A percentile compares a stretch with the other conserved stretches of the same genome.
These are phyloP conservation scores for Ophiodon elongatus DNA, from an alignment of 2,113 vertebrate genomes.

Conservation along the genomic window DNA sequence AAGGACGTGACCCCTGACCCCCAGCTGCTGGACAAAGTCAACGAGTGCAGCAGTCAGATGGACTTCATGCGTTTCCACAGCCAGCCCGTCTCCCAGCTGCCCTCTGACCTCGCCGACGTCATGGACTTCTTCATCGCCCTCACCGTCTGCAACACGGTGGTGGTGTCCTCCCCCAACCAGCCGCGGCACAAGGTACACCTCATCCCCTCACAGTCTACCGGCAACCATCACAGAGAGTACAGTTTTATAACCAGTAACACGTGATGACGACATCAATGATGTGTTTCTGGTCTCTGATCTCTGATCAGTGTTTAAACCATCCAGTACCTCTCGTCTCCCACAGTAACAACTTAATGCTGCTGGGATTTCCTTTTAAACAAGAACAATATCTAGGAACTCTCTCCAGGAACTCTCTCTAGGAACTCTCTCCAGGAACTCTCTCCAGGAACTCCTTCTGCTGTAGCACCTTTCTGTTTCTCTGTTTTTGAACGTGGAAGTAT, in stretches of 20 bases:
- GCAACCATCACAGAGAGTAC: too few species aligned
- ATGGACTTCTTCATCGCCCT: slow-evolving; percentile 97
- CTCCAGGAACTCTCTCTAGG: too few species aligned
- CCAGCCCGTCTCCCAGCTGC: slow-evolving; percentile 87
- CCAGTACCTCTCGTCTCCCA: too few species aligned
- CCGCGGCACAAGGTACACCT: slow-evolving; percentile 95
- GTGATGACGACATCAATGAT: too few species aligned
- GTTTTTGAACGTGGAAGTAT: slow-evolving; percentile 27
- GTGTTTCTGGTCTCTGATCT: too few species aligned
- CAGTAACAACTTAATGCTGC: too few species aligned
- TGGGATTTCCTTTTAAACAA: too few species aligned
- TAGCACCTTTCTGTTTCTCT: slow-evolving; percentile 15
- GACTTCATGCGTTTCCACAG: slow-evolving; percentile 87
- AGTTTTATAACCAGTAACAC: too few species aligned
- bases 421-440: too few species aligned
- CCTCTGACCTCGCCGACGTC: slow-evolving; percentile 91
- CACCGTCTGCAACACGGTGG: slow-evolving; percentile 96
- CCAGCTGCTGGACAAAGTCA: slow-evolving; percentile 93
- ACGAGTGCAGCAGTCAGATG: slow-evolving; percentile 90
- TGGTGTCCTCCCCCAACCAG: slow-evolving; percentile 95
- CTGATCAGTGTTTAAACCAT: too few species aligned
- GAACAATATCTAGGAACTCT: too few species aligned
- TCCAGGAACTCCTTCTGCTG: slow-evolving; percentile 2
- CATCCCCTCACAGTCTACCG: too few species aligned
- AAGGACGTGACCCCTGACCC: slow-evolving; percentile 97